Base-by-base conservation (phyloP, 2,888 invertebrate species). In the Euproctis similis region DNA sequence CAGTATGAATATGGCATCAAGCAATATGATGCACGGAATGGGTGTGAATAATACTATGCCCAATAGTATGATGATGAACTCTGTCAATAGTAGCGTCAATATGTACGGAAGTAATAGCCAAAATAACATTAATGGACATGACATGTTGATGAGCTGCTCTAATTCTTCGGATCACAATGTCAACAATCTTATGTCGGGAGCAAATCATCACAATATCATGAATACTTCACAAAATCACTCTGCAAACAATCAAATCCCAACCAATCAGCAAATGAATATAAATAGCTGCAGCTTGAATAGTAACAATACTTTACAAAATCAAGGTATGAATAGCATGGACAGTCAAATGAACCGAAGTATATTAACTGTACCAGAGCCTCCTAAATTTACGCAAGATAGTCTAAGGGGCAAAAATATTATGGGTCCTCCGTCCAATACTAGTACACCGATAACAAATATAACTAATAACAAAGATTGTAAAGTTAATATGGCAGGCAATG, bases 101-200 rank as follows among this genome's bases (percentile, higher is more conserved):
- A 69, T 81, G 53, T 84, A 78, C 28, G 75, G 75, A 13, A 12
- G 61, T 10, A 62, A 53, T 29, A 46, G 53, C 26, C 78, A 75
- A 49, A 74, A 58, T 34, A 76, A 67, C 41, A 58, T 81, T 44
- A 40, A 62, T 18, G 64, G 66, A 10, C 82, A 84, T 41, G 84
- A 84, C 13, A 71, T 84, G 58, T 46, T 84, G 39, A 74, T 84
- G 80, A 69, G 66, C 50, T 84, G 84, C 42, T 75, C 71, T 30
- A 82, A 66, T 42, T 41, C 75, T 1, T 43, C 71, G 10, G 84
- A 84, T 12, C 78, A 78, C 30, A 68, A 55, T 53, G 68, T 78
- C 4, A 71, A 65, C 28, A 80, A 68, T 39, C 56, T 77, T 1
- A 71, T 82, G 59, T 37, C 74, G 9, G 59, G 66, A 16, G 59